These are phyloP conservation scores for Chromoteleia sp. DNA, from an alignment of 2,888 invertebrate genomes.

Conservation along the genomic window DNA sequence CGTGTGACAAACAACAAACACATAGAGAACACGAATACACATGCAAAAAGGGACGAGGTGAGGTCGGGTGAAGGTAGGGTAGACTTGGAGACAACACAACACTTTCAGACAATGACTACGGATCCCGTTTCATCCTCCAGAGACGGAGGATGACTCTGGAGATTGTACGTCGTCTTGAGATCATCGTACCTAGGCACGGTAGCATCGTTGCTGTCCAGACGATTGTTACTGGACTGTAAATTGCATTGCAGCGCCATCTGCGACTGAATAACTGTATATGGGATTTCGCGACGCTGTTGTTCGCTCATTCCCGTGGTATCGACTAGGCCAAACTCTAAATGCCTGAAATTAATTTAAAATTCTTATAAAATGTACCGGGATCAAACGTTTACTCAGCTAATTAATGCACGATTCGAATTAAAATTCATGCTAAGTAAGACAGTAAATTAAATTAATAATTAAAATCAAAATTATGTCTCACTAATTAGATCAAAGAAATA, in stretches of 20 bases:
- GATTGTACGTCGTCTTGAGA: slow-evolving; percentile 83
- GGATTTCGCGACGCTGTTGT: slow-evolving; percentile 93
- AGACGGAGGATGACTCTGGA: slow-evolving; percentile 81
- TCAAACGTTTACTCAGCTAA: background rate
- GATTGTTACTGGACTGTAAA: slow-evolving; percentile 80
- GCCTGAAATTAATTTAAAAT: slow-evolving; percentile 85
- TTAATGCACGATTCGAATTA: too few relatives aligned
- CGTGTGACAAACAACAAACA: slow-evolving; percentile 46
- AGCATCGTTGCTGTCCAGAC: slow-evolving; percentile 78
- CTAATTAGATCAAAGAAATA: background rate
- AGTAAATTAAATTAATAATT: background rate
- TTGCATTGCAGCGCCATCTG: slow-evolving; percentile 82
- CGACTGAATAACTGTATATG: slow-evolving; percentile 93
- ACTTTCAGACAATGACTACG: slow-evolving; percentile 83
- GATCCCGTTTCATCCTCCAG: slow-evolving; percentile 84
- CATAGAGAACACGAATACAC: slow-evolving; percentile 60
- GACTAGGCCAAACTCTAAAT: slow-evolving; percentile 94
- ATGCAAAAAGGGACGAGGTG: slow-evolving; percentile 56
- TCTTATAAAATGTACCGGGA: background rate
- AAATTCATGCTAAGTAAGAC: background rate
- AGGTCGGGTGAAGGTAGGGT: background rate
- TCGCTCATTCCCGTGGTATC: slow-evolving; percentile 96
- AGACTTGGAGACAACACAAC: slow-evolving; percentile 29
- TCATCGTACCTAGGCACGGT: slow-evolving; percentile 84
- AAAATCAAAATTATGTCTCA: background rate